Conservation (phyloP, 2,888 invertebrate species). For the Lochmaea crataegi region DNA sequence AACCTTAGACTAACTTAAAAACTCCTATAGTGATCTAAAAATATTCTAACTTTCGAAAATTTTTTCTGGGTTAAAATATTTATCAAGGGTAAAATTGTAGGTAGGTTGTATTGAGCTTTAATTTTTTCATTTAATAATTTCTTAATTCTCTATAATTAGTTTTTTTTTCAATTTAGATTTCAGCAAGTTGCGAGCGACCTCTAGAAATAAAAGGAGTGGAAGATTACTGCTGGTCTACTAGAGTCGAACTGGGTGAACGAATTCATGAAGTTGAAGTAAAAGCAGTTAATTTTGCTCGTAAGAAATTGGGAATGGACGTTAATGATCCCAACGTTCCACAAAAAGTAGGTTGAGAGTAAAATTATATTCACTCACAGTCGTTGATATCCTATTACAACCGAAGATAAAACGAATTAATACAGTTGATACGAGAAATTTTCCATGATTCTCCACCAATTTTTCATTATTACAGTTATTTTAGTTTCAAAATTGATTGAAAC, state of each 20-base stretch:
- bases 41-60: too few species aligned
- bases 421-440: too few species aligned
- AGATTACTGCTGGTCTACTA: slow-evolving; percentile 53
- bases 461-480: too few species aligned
- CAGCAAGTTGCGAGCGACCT: slow-evolving; percentile 46
- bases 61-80: too few species aligned
- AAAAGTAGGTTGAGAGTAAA: slow-evolving; percentile 47
- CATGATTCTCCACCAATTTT: too few species aligned
- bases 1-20: too few species aligned
- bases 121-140: neutral
- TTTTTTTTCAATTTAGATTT: slow-evolving; percentile 8
- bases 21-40: too few species aligned
- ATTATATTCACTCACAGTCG: neutral
- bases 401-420: neutral
- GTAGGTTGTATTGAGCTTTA: too few species aligned
- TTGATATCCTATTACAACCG: neutral
- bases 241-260: slow-evolving; percentile 55
- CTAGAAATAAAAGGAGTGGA: slow-evolving; percentile 52
- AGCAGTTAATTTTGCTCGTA: slow-evolving; percentile 57
- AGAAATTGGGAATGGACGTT: slow-evolving; percentile 52
- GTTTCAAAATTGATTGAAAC: too few species aligned
- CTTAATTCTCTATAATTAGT: neutral
- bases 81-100: too few species aligned
- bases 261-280: slow-evolving; percentile 55
- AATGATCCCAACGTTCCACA: slow-evolving; percentile 53